Evolutionary conservation across 2,113 vertebrate species (phyloP).

Genomic region (Phrynocephalus versicolor): DNA sequence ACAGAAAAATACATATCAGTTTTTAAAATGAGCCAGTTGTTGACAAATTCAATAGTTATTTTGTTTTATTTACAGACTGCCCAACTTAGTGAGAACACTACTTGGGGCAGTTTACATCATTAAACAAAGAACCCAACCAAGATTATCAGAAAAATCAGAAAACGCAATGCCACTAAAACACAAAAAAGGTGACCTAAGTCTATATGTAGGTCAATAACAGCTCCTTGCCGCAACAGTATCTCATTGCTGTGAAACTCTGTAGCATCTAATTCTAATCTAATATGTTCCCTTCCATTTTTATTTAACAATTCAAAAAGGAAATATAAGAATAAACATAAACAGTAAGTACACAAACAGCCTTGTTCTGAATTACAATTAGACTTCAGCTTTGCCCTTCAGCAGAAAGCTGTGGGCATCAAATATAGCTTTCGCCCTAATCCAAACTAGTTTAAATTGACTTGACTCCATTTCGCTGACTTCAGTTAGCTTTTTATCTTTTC

Average conservation of each 20-base stretch:
- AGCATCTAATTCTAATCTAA: constrained; percentile 38
- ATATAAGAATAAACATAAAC: neutral
- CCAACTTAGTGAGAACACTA: too few species aligned
- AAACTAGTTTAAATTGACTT: constrained; percentile 12
- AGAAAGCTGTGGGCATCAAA: constrained; percentile 12
- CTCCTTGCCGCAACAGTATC: constrained; percentile 44
- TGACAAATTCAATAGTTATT: constrained; percentile 51
- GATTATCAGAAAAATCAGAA: too few species aligned
- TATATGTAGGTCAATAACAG: constrained; percentile 56
- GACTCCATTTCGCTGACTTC: neutral
- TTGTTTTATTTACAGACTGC: too few species aligned
- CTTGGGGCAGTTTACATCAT: too few species aligned
- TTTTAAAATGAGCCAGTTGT: constrained; percentile 49
- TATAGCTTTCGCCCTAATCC: neutral
- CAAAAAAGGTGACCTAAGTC: neutral
- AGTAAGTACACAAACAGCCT: neutral
- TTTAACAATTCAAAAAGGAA: constrained; percentile 5
- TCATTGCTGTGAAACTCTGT: constrained; percentile 40
- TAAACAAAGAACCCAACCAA: too few species aligned
- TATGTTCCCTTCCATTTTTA: neutral
- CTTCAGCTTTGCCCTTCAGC: neutral
- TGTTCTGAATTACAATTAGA: neutral
- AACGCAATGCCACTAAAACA: too few species aligned
- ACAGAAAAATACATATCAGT: constrained; percentile 36
- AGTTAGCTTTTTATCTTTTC: neutral